Percentiles rank a stretch among this genome's conserved stretches.
These are phyloP conservation scores for Rhagium mordax DNA, from an alignment of 2,888 invertebrate species.

Conservation along the genomic window DNA sequence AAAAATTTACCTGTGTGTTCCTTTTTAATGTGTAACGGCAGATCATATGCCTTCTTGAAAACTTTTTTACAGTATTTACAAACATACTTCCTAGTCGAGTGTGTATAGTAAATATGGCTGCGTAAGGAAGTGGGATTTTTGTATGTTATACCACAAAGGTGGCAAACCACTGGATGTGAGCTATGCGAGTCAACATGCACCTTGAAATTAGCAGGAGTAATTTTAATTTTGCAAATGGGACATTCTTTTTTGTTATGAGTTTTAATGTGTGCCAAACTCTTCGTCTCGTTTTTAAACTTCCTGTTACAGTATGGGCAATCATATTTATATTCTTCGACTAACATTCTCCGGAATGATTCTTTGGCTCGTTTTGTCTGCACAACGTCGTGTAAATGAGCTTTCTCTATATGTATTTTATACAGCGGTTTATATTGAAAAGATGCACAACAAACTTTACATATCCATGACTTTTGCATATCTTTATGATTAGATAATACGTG, in stretches of 20 bases:
- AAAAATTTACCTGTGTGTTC: constrained; percentile 49
- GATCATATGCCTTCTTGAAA: constrained; percentile 54
- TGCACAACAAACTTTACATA: constrained; percentile 49
- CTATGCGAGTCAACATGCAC: constrained; percentile 61
- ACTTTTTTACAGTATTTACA: constrained; percentile 55
- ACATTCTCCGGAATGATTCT: constrained; percentile 20
- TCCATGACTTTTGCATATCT: constrained; percentile 39
- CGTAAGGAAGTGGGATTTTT: constrained; percentile 60
- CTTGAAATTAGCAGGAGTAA: constrained; percentile 59
- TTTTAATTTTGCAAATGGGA: constrained; percentile 58
- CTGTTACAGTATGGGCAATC: constrained; percentile 52
- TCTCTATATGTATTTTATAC: constrained; percentile 52
- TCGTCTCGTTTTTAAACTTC: constrained; percentile 47
- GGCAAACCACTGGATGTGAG: constrained; percentile 60
- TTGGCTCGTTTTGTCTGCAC: constrained; percentile 3
- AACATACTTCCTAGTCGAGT: constrained; percentile 52
- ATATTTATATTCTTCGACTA: constrained; percentile 31
- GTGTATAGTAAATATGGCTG: constrained; percentile 57
- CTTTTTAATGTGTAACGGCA: constrained; percentile 58
- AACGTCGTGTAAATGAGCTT: constrained; percentile 40
- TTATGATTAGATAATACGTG: constrained; percentile 38
- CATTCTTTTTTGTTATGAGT: constrained; percentile 61
- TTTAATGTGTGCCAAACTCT: constrained; percentile 53
- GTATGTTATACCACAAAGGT: constrained; percentile 61
- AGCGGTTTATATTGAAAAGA: constrained; percentile 53